Evolutionary conservation across 2,888 invertebrate genomes (phyloP).

Genomic region (Drosophila mayaguana): DNA sequence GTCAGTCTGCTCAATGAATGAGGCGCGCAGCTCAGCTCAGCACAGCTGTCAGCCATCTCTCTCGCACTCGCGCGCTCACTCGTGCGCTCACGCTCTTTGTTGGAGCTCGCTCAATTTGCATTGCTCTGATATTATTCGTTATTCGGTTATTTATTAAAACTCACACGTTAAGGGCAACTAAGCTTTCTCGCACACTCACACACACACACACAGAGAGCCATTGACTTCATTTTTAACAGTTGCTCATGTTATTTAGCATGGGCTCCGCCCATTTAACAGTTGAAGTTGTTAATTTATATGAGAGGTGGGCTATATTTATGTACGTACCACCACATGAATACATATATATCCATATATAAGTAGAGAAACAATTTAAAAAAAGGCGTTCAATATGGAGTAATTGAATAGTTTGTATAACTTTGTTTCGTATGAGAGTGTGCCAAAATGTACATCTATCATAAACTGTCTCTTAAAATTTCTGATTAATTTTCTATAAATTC

Average conservation of each 20-base stretch:
- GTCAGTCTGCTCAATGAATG: slow-evolving; percentile 29
- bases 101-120: slow-evolving; percentile 61
- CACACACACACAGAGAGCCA: slow-evolving; percentile 19
- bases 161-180: slow-evolving; percentile 65
- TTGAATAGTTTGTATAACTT: slow-evolving; percentile 16
- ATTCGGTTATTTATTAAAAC: slow-evolving; percentile 73
- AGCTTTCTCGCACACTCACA: slow-evolving; percentile 42
- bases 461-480: slow-evolving; percentile 2
- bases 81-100: slow-evolving; percentile 2
- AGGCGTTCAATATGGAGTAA: slow-evolving; percentile 14
- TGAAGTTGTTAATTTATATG: slow-evolving; percentile 33
- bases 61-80: slow-evolving; percentile 4
- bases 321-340: neutral
- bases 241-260: slow-evolving; percentile 70
- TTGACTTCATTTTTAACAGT: slow-evolving; percentile 78
- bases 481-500: slow-evolving; percentile 6
- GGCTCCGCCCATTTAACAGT: slow-evolving; percentile 64
- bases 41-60: slow-evolving; percentile 1
- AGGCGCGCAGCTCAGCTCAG: slow-evolving; percentile 11
- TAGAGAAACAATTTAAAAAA: slow-evolving; percentile 22
- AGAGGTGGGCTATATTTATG: slow-evolving; percentile 3
- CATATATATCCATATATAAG: neutral
- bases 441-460: neutral
- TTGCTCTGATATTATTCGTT: slow-evolving; percentile 80
- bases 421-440: neutral